Conservation (phyloP, 2,797 vertebrate species). For the Harpagifer antarcticus region DNA sequence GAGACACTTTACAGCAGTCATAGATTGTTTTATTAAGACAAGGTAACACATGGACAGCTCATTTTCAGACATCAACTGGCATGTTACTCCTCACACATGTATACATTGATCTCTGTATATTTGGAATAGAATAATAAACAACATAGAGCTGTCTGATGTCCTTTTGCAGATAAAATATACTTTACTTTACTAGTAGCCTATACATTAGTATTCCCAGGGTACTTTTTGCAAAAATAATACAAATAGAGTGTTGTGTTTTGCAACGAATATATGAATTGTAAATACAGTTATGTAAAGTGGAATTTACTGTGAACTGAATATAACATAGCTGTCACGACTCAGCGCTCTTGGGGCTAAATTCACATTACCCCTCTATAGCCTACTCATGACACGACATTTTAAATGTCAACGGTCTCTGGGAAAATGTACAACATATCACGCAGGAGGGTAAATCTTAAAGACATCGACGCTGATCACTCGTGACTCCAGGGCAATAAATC, state of each 20-base stretch:
- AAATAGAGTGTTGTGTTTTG: background rate
- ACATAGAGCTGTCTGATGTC: background rate
- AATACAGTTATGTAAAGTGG: background rate
- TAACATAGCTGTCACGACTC: conserved; percentile 4
- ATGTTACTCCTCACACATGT: background rate
- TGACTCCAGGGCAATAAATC: conserved; percentile 66
- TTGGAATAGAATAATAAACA: background rate
- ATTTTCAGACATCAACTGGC: background rate
- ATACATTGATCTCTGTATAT: background rate
- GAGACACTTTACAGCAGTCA: too few relatives aligned
- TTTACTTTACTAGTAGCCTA: background rate
- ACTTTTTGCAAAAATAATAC: background rate
- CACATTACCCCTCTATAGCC: conserved; percentile 8
- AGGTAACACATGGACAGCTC: conserved; percentile 4
- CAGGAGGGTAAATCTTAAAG: conserved; percentile 18
- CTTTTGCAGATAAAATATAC: background rate
- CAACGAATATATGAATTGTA: background rate
- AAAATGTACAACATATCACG: conserved; percentile 26
- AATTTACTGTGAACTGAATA: background rate
- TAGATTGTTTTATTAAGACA: conserved; percentile 16
- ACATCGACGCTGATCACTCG: conserved; percentile 44
- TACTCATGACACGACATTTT: conserved; percentile 36
- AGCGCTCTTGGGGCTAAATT: background rate
- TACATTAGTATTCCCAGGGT: background rate
- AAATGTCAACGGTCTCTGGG: conserved; percentile 2